A percentile compares a stretch with the other conserved stretches of the same genome.
These are phyloP conservation scores for Napeogenes sylphis DNA, from an alignment of 2,888 invertebrate species.

Conservation along the genomic window DNA sequence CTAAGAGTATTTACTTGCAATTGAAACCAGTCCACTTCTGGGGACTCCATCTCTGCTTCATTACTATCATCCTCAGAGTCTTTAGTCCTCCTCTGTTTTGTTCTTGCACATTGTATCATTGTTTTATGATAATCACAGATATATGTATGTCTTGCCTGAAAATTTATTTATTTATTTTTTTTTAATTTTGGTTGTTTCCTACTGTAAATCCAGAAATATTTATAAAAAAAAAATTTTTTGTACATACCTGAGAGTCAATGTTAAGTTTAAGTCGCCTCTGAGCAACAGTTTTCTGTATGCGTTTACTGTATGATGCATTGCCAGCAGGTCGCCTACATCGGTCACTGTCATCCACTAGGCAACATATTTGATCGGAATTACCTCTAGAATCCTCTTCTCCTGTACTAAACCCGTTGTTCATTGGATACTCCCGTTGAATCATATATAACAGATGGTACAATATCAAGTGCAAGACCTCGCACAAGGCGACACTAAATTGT, in stretches of 20 bases:
- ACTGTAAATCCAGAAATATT: conserved; percentile 7
- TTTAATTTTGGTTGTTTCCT: conserved; percentile 22
- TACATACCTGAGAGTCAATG: conserved; percentile 81
- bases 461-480: conserved; percentile 55
- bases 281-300: conserved; percentile 96
- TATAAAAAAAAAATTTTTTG: conserved; percentile 12
- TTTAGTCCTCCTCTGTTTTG: conserved; percentile 89
- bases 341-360: conserved; percentile 92
- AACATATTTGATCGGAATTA: conserved; percentile 93
- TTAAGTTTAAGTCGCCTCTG: conserved; percentile 93
- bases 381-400: conserved; percentile 94
- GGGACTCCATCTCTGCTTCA: conserved; percentile 93
- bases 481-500: conserved; percentile 53
- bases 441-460: conserved; percentile 68
- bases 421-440: conserved; percentile 78
- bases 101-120: conserved; percentile 96
- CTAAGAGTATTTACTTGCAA: conserved; percentile 95
- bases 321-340: conserved; percentile 92
- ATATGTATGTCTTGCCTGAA: conserved; percentile 93
- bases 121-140: conserved; percentile 98
- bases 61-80: conserved; percentile 97
- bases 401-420: conserved; percentile 93
- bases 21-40: conserved; percentile 95
- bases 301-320: conserved; percentile 97
- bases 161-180: conserved; percentile 24